Base-by-base conservation (phyloP, 2,113 vertebrate genomes). In the Numida meleagris region DNA sequence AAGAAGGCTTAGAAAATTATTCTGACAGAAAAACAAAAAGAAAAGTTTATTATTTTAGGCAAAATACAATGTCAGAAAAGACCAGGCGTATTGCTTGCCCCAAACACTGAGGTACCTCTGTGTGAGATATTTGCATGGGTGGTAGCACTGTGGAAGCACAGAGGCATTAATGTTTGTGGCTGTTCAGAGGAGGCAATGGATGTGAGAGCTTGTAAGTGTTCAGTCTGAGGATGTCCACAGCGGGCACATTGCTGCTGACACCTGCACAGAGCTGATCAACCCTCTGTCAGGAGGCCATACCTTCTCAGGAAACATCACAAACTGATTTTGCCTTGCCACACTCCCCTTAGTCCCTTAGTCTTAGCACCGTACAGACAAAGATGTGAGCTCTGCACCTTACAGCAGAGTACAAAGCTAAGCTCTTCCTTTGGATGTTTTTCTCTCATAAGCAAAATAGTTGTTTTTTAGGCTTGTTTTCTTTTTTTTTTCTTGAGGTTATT, bases 401-500 rank as follows among this genome's bases (percentile, higher is more conserved):
- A 43, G 36, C n/a, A 65, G 11, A 59, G 5, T 48, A 58, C 11
- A 78, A 81, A 81, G 3, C 16, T 51, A 34, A 46, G 1, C 2
- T 27, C 21, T 73, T 71, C 14, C 29, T 58, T 88, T 29, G 70
- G 6, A 24, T 77, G 17, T 43, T 33, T 33, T 65, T 0, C 1
- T 57, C 25, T 90, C 14, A 42, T 10, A 42, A 71, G 76, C 5
- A 82, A 80, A 83, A 58, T 12, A 7, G 55, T 58, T n/a, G 31
- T 58, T n/a, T 58, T 58, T 58, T 33, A 33, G 3, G n/a, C 27
- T 53, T 38, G 15, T 29, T 14, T 48, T 9, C 14, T 31, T 11
- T 13, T 55, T 42, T 33, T 1, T 29, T 53, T 8, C 0, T 0
- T 3, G 51, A 10, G 29, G 29, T 55, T 55, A 33, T 33, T 33